Evolutionary conservation across 2,888 invertebrate species (phyloP).

Genomic region (Ophraella communa): DNA sequence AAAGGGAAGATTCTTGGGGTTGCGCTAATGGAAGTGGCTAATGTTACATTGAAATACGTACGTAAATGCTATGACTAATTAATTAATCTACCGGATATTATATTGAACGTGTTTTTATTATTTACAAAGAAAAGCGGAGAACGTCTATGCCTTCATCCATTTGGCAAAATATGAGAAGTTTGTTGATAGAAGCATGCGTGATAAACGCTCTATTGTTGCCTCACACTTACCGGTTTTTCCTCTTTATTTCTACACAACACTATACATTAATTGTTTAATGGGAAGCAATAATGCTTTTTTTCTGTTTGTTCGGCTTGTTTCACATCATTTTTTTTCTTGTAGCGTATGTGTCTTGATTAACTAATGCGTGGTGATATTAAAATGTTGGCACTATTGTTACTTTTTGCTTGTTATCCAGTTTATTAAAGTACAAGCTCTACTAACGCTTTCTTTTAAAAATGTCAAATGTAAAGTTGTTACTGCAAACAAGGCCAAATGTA

Average conservation of each 20-base stretch:
- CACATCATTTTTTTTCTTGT: neutral
- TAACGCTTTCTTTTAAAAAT: no score
- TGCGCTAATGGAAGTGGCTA: no score
- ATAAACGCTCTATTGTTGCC: neutral
- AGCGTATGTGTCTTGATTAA: constrained; percentile 7
- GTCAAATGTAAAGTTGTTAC: no score
- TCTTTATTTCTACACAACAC: constrained; percentile 5
- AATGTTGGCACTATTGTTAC: neutral
- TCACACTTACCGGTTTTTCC: neutral
- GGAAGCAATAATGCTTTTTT: constrained; percentile 12
- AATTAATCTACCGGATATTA: no score
- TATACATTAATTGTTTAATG: constrained; percentile 16
- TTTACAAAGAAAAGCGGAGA: neutral
- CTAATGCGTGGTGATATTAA: neutral
- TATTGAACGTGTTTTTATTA: no score
- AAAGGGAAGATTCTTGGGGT: no score
- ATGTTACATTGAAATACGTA: no score
- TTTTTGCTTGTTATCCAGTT: neutral
- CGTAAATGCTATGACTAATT: no score
- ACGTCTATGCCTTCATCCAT: neutral
- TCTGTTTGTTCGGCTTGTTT: constrained; percentile 3
- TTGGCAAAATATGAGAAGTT: neutral
- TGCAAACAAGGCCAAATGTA: no score
- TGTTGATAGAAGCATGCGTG: neutral
- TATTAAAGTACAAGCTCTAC: no score